Evolutionary conservation across 2,888 invertebrate species (phyloP), one percentile per base, ranked within the genome.

Genomic region (Drosophila austrosaltans): DNA sequence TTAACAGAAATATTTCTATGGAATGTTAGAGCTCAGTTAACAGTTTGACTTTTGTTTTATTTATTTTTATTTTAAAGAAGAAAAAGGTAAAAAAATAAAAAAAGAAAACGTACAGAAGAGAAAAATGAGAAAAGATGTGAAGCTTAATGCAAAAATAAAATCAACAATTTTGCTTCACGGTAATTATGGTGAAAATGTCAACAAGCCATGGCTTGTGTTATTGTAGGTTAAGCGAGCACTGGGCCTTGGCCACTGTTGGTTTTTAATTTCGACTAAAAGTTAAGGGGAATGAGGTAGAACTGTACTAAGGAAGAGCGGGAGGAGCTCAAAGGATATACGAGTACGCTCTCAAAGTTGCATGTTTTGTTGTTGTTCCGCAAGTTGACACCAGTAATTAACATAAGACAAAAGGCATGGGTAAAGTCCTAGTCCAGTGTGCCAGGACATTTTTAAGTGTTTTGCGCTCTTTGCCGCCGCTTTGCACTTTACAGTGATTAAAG

Each of bases 331-430:
- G 87, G 84, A 87, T 87, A 87, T 84, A 78, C 69, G 82, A 84
- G 89, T 72, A 82, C 75, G 78, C 78, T 82, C 87, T 87, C 75
- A 78, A 74, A 85, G 85, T 74, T 75, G 83, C 74, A 77, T 73
- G 57, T 61, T 65, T 62, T 54, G 53, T 54, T 76, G 48, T 70
- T 68, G 70, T 69, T 69, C 56, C 60, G 75, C 63, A 67, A 79
- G 72, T 76, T 89, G 89, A 89, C 89, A 86, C 81, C 88, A 81
- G 85, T 89, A 89, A 86, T 86, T 86, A 89, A 80, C 87, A 78
- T 83, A 81, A 83, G 86, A 87, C 89, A 89, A 86, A 89, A 85
- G 86, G 70, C 76, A 75, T 25, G 72, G 22, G 10, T 44, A 60
- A 28, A 12, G 32, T 63, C 63, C 53, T 48, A 63, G 70, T 72